Evolutionary conservation across 2,113 vertebrate species (phyloP).

Genomic region (Esox niger): DNA sequence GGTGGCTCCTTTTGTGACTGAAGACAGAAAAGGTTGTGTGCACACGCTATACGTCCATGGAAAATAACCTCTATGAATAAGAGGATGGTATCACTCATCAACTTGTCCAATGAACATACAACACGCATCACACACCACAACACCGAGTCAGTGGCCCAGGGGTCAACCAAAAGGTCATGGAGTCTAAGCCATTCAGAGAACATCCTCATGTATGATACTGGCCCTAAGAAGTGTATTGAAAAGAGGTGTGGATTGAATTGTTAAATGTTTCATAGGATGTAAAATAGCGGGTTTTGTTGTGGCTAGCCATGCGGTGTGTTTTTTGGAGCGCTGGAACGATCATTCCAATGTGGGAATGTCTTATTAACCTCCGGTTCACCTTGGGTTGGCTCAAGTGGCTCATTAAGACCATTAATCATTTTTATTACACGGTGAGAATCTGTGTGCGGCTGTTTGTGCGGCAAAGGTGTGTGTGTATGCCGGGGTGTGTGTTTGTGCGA

Average conservation of each 20-base stretch:
- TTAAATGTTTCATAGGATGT: too few relatives aligned
- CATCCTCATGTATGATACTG: neutral
- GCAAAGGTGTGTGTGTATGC: neutral
- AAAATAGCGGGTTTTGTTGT: too few relatives aligned
- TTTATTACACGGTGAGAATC: too few relatives aligned
- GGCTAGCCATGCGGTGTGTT: too few relatives aligned
- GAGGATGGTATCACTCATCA: slow-evolving; percentile 40
- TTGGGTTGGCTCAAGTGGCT: neutral
- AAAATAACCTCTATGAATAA: slow-evolving; percentile 53
- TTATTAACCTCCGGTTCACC: slow-evolving; percentile 50
- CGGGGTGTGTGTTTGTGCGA: slow-evolving; percentile 44
- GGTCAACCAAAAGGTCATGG: neutral
- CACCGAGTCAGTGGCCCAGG: neutral
- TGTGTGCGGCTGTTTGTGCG: slow-evolving; percentile 44
- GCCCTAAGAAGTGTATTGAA: too few relatives aligned
- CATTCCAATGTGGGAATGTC: slow-evolving; percentile 8
- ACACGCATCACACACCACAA: neutral
- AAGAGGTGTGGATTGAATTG: too few relatives aligned
- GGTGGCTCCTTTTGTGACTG: neutral
- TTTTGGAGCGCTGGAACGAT: too few relatives aligned
- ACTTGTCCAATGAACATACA: neutral
- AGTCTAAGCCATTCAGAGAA: neutral
- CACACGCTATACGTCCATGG: slow-evolving; percentile 33
- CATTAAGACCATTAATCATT: too few relatives aligned
- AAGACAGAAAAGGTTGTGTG: neutral